A percentile compares a stretch with the other conserved stretches of the same genome.
phyloP scores from a whole-genome alignment of 2,888 invertebrate genomes.

The Itoplectis maculator region DNA sequence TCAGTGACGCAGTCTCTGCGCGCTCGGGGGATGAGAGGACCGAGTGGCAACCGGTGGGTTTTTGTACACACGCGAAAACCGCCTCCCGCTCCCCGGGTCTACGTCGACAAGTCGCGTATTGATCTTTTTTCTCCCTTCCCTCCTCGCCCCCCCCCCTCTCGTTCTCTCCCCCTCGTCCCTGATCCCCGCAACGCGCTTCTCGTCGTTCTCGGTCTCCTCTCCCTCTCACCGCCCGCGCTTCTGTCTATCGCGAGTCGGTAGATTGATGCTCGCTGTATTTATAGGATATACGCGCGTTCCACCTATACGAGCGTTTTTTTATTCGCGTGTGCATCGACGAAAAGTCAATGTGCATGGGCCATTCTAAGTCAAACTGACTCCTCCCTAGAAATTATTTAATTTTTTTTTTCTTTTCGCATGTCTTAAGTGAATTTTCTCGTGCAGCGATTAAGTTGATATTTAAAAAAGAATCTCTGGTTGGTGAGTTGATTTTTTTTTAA shows the following conservation, averaged over 20 bases:
- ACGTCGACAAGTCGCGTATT: constrained; percentile 39
- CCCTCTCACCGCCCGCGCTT: background rate
- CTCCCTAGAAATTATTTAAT: too few relatives aligned
- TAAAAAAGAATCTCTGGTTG: too few relatives aligned
- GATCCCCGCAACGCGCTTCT: too few relatives aligned
- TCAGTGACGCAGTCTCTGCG: constrained; percentile 11
- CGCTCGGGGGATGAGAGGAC: constrained; percentile 21
- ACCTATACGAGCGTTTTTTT: too few relatives aligned
- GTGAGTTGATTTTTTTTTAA: too few relatives aligned
- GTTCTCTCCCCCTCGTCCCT: background rate
- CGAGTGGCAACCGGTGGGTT: constrained; percentile 39
- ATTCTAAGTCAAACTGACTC: too few relatives aligned
- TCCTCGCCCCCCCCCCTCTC: background rate
- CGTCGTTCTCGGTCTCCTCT: background rate
- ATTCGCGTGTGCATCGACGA: background rate
- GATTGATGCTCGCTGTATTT: constrained; percentile 9
- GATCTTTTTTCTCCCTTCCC: constrained; percentile 20
- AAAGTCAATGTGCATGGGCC: background rate
- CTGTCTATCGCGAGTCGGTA: constrained; percentile 6
- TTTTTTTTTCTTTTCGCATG: too few relatives aligned
- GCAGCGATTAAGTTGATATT: too few relatives aligned
- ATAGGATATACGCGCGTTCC: constrained; percentile 5
- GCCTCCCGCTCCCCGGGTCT: constrained; percentile 17
- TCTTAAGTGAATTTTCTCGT: too few relatives aligned
- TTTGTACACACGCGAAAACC: constrained; percentile 20